Evolutionary conservation across 2,113 vertebrate genomes (phyloP).

Genomic region (Bubo bubo): DNA sequence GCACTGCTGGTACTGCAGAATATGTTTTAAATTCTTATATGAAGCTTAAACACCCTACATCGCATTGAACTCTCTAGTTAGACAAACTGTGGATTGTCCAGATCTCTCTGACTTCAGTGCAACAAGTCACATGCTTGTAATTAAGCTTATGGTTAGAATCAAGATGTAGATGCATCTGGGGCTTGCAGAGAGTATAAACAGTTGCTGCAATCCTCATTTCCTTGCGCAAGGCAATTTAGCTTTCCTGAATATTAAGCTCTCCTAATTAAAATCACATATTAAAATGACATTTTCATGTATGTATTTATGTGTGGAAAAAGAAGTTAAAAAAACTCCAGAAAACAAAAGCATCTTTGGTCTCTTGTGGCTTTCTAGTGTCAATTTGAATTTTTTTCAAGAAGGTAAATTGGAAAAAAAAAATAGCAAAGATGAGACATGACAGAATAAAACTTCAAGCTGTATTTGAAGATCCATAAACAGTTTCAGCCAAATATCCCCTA

Average conservation of each 20-base stretch:
- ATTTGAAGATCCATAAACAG: neutral
- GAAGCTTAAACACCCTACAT: neutral
- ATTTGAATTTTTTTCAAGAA: neutral
- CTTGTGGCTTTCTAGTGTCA: neutral
- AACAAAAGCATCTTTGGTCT: neutral
- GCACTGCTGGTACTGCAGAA: neutral
- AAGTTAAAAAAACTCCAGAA: neutral
- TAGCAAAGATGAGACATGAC: neutral
- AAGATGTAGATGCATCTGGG: neutral
- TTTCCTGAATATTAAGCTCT: neutral
- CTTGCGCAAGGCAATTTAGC: neutral
- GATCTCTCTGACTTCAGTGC: neutral
- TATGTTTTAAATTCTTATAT: rapidly evolving
- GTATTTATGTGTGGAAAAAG: neutral
- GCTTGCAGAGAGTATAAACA: neutral
- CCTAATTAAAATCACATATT: neutral
- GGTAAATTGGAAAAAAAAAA: neutral
- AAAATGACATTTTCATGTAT: neutral
- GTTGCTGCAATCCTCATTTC: neutral
- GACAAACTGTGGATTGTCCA: neutral
- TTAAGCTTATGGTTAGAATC: neutral
- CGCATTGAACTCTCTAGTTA: neutral
- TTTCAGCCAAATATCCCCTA: neutral
- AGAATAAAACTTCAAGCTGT: neutral
- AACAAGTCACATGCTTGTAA: neutral